These are phyloP conservation scores for Chalcosyrphus nemorum DNA, from an alignment of 2,888 invertebrate genomes.

Conservation along the genomic window DNA sequence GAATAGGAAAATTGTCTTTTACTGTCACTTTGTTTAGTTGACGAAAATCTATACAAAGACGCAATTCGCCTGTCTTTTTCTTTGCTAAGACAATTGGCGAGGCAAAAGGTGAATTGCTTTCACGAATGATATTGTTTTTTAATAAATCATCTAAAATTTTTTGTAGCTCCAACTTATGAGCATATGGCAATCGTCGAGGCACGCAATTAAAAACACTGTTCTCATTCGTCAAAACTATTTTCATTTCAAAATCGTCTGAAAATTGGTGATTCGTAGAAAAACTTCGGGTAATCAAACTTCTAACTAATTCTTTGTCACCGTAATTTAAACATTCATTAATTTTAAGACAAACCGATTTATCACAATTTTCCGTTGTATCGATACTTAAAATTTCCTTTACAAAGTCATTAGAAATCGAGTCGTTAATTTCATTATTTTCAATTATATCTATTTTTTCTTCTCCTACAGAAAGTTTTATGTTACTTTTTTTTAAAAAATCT, in stretches of 20 bases:
- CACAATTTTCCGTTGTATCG: conserved; percentile 6
- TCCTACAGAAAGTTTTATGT: conserved; percentile 9
- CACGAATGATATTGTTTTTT: conserved; percentile 4
- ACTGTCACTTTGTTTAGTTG: conserved; percentile 14
- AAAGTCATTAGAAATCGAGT: background rate
- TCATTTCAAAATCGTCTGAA: conserved; percentile 13
- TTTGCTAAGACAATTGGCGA: conserved; percentile 6
- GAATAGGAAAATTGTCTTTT: conserved; percentile 29
- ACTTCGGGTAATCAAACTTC: conserved; percentile 13
- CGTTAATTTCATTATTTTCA: background rate
- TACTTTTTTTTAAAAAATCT: conserved; percentile 35
- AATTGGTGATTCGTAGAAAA: background rate
- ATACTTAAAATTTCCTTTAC: conserved; percentile 31
- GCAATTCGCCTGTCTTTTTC: conserved; percentile 33
- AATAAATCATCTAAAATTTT: conserved; percentile 27
- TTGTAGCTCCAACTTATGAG: conserved; percentile 24
- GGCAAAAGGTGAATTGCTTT: conserved; percentile 13
- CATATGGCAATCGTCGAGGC: conserved; percentile 22
- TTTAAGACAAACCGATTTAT: conserved; percentile 9
- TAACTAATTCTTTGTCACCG: conserved; percentile 5
- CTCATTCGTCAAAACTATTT: conserved; percentile 10
- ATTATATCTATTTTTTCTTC: background rate
- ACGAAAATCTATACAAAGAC: conserved; percentile 22
- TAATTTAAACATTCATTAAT: conserved; percentile 26
- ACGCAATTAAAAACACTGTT: conserved; percentile 40